Percentiles rank a stretch among this genome's conserved stretches.
phyloP scores from a whole-genome alignment of 2,888 invertebrate species.

The Scotopteryx bipunctaria region DNA sequence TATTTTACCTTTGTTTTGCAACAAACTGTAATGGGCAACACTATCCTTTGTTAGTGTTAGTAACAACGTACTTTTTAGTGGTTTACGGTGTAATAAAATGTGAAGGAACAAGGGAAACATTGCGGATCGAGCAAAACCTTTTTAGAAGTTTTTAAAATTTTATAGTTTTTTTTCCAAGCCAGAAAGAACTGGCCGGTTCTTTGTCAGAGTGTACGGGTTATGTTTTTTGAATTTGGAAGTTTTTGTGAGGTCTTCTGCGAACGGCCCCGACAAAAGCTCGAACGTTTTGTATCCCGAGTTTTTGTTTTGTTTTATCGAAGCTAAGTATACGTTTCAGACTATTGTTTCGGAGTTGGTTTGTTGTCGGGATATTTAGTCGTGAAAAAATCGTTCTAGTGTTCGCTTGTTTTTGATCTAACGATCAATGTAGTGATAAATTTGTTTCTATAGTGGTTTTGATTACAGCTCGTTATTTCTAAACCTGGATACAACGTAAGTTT shows the following conservation, averaged over 20 bases:
- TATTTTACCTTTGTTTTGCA: constrained; percentile 70
- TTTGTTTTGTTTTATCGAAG: constrained; percentile 77
- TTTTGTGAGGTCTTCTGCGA: constrained; percentile 72
- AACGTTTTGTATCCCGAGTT: constrained; percentile 67
- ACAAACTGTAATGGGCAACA: constrained; percentile 68
- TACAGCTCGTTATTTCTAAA: not conserved
- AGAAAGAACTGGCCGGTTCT: constrained; percentile 50
- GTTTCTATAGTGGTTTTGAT: constrained; percentile 3
- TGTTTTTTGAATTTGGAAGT: constrained; percentile 61
- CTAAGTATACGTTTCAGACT: constrained; percentile 78
- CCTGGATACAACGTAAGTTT: constrained; percentile 3
- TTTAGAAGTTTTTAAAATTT: constrained; percentile 21
- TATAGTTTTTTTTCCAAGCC: constrained; percentile 28
- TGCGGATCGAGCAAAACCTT: constrained; percentile 55
- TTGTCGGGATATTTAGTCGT: constrained; percentile 72
- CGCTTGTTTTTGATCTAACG: constrained; percentile 57
- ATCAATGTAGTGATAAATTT: constrained; percentile 8
- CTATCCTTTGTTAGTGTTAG: constrained; percentile 63
- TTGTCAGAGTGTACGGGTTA: constrained; percentile 75
- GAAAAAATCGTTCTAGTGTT: constrained; percentile 75
- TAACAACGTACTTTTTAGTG: constrained; percentile 77
- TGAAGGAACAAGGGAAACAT: constrained; percentile 75
- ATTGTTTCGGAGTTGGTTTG: constrained; percentile 72
- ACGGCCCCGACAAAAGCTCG: constrained; percentile 70
- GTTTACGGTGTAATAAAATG: constrained; percentile 78